Evolutionary conservation across 2,797 vertebrate genomes (phyloP).

Genomic region (Xerus rutilus): DNA sequence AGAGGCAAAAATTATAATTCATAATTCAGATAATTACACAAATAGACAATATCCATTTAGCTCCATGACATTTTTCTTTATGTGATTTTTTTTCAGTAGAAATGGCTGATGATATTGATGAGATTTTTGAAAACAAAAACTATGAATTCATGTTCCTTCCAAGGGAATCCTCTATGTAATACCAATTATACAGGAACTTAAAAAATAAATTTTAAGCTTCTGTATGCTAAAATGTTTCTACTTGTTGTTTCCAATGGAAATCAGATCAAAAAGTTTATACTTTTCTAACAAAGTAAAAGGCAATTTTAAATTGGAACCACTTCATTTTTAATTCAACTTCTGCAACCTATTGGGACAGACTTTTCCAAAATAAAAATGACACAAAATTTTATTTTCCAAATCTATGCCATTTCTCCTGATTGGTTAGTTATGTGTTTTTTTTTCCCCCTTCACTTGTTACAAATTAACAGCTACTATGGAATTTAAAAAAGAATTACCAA

Average conservation of each 20-base stretch:
- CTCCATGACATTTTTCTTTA: not conserved
- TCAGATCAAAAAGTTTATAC: not conserved
- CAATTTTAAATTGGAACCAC: not conserved
- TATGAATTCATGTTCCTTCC: not conserved
- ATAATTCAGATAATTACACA: not conserved
- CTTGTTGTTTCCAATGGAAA: not conserved
- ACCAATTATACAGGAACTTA: not conserved
- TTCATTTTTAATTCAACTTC: not conserved
- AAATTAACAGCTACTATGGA: constrained; percentile 15
- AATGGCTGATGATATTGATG: not conserved
- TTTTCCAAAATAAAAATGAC: not conserved
- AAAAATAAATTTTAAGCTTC: not conserved
- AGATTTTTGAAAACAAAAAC: not conserved
- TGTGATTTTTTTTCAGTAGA: constrained; percentile 4
- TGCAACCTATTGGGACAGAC: not conserved
- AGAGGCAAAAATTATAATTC: not conserved
- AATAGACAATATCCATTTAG: constrained; percentile 23
- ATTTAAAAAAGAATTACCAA: not conserved
- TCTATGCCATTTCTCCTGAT: not conserved
- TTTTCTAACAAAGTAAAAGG: constrained; percentile 25
- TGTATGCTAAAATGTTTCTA: not conserved
- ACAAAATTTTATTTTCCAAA: not conserved
- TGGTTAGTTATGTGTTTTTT: not conserved
- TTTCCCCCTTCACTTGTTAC: not conserved
- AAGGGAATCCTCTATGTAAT: not conserved